Evolutionary conservation across 1,140 invertebrate species (phyloP), one percentile per base, ranked within the genome.

Genomic region (Galendromus occidentalis): DNA sequence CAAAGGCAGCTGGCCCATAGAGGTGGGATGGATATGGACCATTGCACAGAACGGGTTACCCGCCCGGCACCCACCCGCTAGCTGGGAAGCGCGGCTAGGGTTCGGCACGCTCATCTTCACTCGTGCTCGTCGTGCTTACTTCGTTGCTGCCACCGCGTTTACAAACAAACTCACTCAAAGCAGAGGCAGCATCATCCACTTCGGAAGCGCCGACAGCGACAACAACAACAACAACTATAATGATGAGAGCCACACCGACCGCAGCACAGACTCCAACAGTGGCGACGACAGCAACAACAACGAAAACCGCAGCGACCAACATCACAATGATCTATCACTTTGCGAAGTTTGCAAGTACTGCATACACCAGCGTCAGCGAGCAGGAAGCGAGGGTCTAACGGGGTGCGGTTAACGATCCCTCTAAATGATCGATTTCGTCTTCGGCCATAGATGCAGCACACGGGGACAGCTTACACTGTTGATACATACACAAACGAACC

Each of bases 21-120:
- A 9, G 33, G 33, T 39, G 9, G 33, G 9, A 39, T 22, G 51
- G 51, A 59, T 59, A 59, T 18, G 51, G 51, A 14, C 22, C 51
- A 59, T 59, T 59, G 51, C 25, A 25, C 51, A 25, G 51, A 59
- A 59, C 25, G 51, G 51, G 14, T 59, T 59, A 22, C 45, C 14
- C n/a, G n/a, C n/a, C 14, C 18, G 45, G 2, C 25, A 22, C 25
- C 25, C 51, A 9, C 33, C 9, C 33, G 33, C 33, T 39, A 4
- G 33, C 33, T 39, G 9, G 9, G 33, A 39, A n/a, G 4, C 33
- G 33, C 9, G 28, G 45, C 4, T 20, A 14, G 45, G 45, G 45
- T 33, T 17, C 25, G 25, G 51, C 22, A 25, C 33, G 12, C 14
- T 59, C 51, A 25, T 17, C 33, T 59, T 59, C 51, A 22, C 51